phyloP scores from a whole-genome alignment of 1,140 invertebrate genomes.

The Trissolcus basalis region DNA sequence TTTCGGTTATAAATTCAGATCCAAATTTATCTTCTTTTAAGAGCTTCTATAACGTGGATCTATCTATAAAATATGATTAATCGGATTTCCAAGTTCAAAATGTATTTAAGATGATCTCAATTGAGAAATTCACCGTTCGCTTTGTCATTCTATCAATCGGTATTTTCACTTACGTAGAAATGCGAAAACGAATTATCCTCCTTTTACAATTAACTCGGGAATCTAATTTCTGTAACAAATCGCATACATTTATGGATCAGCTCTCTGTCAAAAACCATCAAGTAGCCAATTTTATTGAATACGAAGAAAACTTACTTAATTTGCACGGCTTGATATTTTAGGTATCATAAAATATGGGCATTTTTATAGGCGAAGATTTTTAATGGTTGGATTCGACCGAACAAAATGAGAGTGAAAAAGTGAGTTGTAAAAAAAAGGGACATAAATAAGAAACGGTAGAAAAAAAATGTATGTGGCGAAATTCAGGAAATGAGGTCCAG shows the following conservation, averaged over 20 bases:
- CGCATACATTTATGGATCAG: too few relatives aligned
- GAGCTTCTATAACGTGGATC: conserved; percentile 15
- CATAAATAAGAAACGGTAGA: conserved; percentile 5
- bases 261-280: too few relatives aligned
- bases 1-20: conserved; percentile 32
- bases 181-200: background rate
- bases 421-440: background rate
- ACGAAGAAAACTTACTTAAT: too few relatives aligned
- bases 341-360: background rate
- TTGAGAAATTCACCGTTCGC: conserved; percentile 22
- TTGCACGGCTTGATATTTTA: background rate
- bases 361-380: background rate
- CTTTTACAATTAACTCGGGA: too few relatives aligned
- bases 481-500: conserved; percentile 47
- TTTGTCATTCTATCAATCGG: conserved; percentile 15
- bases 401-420: background rate
- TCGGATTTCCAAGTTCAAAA: conserved; percentile 40
- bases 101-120: conserved; percentile 10
- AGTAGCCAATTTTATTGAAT: too few relatives aligned
- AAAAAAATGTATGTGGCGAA: conserved; percentile 21
- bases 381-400: background rate
- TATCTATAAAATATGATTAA: conserved; percentile 50
- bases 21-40: conserved; percentile 40
- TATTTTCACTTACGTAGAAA: conserved; percentile 7
- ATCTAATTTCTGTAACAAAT: too few relatives aligned